Evolutionary conservation across 2,797 vertebrate species (phyloP).

Genomic region (Australoheros facetus): DNA sequence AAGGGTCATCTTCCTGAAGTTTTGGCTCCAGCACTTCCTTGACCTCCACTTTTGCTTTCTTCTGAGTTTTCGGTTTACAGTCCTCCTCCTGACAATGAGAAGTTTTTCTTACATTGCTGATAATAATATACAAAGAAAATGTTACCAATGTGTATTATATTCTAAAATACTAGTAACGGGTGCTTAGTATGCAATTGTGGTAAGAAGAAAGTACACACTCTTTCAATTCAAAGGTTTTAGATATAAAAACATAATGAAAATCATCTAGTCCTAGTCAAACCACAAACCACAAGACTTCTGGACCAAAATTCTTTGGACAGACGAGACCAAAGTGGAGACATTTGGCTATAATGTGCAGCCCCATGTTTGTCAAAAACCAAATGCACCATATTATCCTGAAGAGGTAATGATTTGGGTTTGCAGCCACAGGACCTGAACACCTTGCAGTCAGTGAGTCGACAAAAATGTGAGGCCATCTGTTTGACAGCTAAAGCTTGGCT

Average conservation of each 20-base stretch:
- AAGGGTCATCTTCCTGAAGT: slow-evolving; percentile 81
- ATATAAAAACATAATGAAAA: no score
- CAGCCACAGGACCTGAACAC: no score
- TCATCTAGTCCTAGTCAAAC: not conserved
- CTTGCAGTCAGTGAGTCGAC: no score
- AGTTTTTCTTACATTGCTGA: not conserved
- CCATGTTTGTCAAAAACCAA: no score
- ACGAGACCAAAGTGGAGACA: no score
- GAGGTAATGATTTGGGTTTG: no score
- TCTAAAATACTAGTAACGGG: not conserved
- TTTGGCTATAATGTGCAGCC: no score
- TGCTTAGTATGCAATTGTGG: not conserved
- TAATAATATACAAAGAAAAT: not conserved
- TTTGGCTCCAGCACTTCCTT: slow-evolving; percentile 65
- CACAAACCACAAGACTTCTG: not conserved
- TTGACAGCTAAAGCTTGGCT: no score
- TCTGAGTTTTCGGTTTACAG: slow-evolving; percentile 71
- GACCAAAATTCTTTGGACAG: no score
- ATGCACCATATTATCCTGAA: no score
- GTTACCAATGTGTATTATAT: not conserved
- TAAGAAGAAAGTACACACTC: not conserved
- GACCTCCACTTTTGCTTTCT: slow-evolving; percentile 60
- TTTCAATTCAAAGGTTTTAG: no score
- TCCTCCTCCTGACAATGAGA: slow-evolving; percentile 82
- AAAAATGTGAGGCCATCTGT: no score